Conservation (phyloP, 2,113 vertebrate species). For the Pterophyllum scalare region DNA sequence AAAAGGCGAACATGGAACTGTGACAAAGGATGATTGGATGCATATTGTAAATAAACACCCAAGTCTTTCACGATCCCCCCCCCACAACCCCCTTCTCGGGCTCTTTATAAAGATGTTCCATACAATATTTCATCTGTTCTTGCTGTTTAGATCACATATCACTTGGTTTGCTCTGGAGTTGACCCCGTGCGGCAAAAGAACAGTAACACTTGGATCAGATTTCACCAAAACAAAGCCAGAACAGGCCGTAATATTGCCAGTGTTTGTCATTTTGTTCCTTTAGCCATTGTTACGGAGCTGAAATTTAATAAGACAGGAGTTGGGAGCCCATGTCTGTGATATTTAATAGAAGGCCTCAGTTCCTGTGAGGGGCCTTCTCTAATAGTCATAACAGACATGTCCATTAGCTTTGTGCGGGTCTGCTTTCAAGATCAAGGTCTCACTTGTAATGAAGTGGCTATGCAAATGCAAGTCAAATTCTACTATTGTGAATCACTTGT, state of each 20-base stretch:
- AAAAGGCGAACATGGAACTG: constrained; percentile 65
- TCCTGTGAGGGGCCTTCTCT: constrained; percentile 56
- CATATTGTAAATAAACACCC: constrained; percentile 79
- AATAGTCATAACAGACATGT: constrained; percentile 67
- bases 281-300: constrained; percentile 25
- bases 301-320: constrained; percentile 59
- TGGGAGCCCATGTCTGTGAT: constrained; percentile 50
- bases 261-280: constrained; percentile 37
- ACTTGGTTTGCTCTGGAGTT: constrained; percentile 44
- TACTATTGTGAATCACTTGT: constrained; percentile 71
- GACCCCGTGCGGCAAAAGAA: constrained; percentile 49
- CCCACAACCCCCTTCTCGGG: constrained; percentile 24
- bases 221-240: constrained; percentile 55
- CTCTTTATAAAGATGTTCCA: constrained; percentile 57
- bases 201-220: constrained; percentile 31
- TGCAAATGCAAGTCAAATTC: constrained; percentile 75
- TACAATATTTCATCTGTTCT: constrained; percentile 42
- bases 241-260: constrained; percentile 16
- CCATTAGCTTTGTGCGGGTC: constrained; percentile 72
- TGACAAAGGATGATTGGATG: constrained; percentile 77
- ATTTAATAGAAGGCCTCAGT: constrained; percentile 52
- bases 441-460: constrained; percentile 77
- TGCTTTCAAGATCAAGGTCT: constrained; percentile 80
- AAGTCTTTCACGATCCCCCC: constrained; percentile 52
- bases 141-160: constrained; percentile 43